Base-by-base conservation (phyloP, 1,140 invertebrate species). In the Drosophila pallidifrons region DNA sequence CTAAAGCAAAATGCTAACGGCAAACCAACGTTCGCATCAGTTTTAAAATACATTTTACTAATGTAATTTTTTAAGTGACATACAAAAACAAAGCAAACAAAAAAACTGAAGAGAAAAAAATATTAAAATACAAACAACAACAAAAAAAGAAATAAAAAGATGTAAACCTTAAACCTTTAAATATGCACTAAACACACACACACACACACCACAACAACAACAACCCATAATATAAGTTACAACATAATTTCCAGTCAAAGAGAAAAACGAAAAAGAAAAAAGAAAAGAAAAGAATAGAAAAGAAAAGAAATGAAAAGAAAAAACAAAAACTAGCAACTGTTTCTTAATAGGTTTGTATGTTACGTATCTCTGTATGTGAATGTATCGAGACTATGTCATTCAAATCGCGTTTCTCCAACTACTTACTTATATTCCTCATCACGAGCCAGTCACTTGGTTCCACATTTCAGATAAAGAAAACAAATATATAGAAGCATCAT, bases 21-120 rank as follows among this genome's bases (percentile, higher is more conserved):
- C 20, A 25, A 46, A 54, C 59, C 68, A 54, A 64, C 61, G 59
- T 75, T 73, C 59, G 78, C 75, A 90, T 85, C 76, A 89, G 85
- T 90, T 89, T 89, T 89, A 89, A 90, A 89, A 90, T 86, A 89
- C 85, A 89, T 89, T 89, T 89, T 89, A 89, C 83, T 90, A 89
- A 89, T 89, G 85, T 89, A 89, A 89, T 89, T 89, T 89, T 89
- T 81, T 89, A 89, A 89, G 85, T 89, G 86, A 89, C 77, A 82
- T 78, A 80, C 68, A 79, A 79, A 67, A 72, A 10, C 7, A 10
- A 68, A 52, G 51, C 38, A 74, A 73, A 68, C 46, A 81, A 74
- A 81, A 81, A 73, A 64, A 73, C 58, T 16, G 63, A 77, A 71
- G 69, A 77, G 63, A 77, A 87, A 79, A 25, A 38, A 38, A 8